Percentiles rank a stretch among this genome's conserved stretches.
Evolutionary conservation across 2,113 vertebrate genomes (phyloP).

Genomic region (Chionis minor): DNA sequence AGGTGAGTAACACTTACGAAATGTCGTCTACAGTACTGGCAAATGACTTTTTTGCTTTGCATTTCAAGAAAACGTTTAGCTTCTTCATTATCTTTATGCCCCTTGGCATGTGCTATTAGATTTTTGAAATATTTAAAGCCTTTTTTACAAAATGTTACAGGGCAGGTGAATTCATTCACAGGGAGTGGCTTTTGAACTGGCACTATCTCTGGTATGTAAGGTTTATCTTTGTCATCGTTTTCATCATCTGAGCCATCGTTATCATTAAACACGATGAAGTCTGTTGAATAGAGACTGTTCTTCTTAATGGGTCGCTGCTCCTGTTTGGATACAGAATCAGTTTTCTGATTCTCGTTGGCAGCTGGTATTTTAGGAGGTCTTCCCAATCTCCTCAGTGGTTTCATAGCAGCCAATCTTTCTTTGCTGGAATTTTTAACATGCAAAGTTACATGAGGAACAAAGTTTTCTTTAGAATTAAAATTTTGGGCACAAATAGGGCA

Average conservation of each 20-base stretch:
- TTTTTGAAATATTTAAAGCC: slow-evolving; percentile 96
- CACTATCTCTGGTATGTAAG: slow-evolving; percentile 73
- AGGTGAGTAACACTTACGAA: slow-evolving; percentile 93
- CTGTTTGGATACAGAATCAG: slow-evolving; percentile 77
- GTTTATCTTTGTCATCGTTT: slow-evolving; percentile 77
- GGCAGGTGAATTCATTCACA: slow-evolving; percentile 88
- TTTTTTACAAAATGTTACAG: slow-evolving; percentile 89
- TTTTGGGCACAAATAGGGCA: slow-evolving; percentile 95
- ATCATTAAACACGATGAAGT: slow-evolving; percentile 78
- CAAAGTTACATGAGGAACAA: slow-evolving; percentile 92
- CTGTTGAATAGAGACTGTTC: slow-evolving; percentile 79
- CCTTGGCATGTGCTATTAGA: slow-evolving; percentile 89
- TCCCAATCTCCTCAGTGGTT: slow-evolving; percentile 85
- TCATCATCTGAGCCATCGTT: slow-evolving; percentile 79
- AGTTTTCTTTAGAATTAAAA: slow-evolving; percentile 90
- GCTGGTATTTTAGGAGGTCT: slow-evolving; percentile 80
- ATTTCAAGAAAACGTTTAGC: slow-evolving; percentile 94
- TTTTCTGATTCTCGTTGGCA: slow-evolving; percentile 75
- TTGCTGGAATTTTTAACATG: slow-evolving; percentile 97
- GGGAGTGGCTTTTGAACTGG: slow-evolving; percentile 65
- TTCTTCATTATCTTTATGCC: slow-evolving; percentile 90
- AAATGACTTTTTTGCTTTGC: slow-evolving; percentile 95
- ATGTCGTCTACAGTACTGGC: slow-evolving; percentile 95
- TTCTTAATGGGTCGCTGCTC: slow-evolving; percentile 82
- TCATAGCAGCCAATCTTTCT: slow-evolving; percentile 92